Conservation (phyloP, 2,888 invertebrate species). For the Carabus problematicus region DNA sequence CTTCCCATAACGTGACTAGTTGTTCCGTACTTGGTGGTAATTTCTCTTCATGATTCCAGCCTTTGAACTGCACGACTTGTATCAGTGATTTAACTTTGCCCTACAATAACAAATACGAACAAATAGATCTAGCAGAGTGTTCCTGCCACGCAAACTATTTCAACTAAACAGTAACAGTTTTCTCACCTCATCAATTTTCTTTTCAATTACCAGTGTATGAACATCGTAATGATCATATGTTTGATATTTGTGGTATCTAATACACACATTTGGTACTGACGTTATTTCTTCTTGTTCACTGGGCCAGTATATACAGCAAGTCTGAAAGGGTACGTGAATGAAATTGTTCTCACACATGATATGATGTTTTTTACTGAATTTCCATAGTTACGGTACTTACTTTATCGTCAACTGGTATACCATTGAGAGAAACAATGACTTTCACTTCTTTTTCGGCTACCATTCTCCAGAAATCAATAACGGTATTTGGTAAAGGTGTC, state of each 20-base stretch:
- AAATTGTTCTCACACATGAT: neutral
- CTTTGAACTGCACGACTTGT: constrained; percentile 51
- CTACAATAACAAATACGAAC: neutral
- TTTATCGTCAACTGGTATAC: constrained; percentile 53
- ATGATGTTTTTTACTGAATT: neutral
- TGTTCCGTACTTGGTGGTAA: constrained; percentile 50
- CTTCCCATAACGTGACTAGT: constrained; percentile 55
- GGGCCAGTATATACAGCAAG: constrained; percentile 4
- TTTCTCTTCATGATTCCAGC: constrained; percentile 51
- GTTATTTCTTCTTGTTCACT: neutral
- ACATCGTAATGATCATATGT: constrained; percentile 24
- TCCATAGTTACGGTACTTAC: constrained; percentile 48
- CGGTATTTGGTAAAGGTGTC: constrained; percentile 58
- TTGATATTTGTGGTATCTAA: neutral
- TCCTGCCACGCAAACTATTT: no score
- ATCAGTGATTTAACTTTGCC: constrained; percentile 9
- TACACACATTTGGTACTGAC: constrained; percentile 9
- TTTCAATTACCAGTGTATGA: neutral
- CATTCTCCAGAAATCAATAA: constrained; percentile 61
- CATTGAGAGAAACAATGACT: constrained; percentile 57
- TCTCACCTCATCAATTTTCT: neutral
- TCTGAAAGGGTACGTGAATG: neutral
- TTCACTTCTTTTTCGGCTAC: constrained; percentile 56
- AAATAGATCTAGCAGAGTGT: neutral
- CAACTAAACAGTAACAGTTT: no score